Evolutionary conservation across 2,113 vertebrate genomes (phyloP).

Genomic region (Zapus hudsonius): DNA sequence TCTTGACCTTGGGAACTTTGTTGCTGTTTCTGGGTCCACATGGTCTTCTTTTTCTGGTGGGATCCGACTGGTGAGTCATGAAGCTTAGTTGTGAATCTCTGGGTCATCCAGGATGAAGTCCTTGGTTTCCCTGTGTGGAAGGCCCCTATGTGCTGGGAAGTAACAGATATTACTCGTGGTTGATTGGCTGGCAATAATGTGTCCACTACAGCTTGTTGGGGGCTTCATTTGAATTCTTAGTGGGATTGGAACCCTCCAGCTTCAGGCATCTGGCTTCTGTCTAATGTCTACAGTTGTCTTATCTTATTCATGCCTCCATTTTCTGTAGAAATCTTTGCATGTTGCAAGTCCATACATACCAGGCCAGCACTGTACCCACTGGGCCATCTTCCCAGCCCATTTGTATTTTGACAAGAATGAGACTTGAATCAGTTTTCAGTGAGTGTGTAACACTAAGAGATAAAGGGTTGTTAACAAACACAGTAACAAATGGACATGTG

Average conservation of each 20-base stretch:
- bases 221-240: background rate
- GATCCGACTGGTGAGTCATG: background rate
- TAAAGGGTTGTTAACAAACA: constrained; percentile 96
- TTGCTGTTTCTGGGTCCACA: background rate
- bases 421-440: constrained; percentile 97
- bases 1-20: background rate
- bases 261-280: background rate
- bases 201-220: background rate
- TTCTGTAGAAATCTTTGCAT: background rate
- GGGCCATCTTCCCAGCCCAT: too few relatives aligned
- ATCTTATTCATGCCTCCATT: background rate
- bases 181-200: background rate
- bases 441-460: constrained; percentile 97
- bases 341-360: too few relatives aligned
- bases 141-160: background rate
- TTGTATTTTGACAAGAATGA: constrained; percentile 96
- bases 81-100: background rate
- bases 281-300: too few relatives aligned
- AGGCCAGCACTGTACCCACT: too few relatives aligned
- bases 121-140: background rate
- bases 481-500: constrained; percentile 96
- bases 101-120: background rate
- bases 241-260: background rate
- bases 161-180: background rate
- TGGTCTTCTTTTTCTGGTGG: background rate